Evolutionary conservation across 2,797 vertebrate species (phyloP).

Genomic region (Micropoecilia bifurca): DNA sequence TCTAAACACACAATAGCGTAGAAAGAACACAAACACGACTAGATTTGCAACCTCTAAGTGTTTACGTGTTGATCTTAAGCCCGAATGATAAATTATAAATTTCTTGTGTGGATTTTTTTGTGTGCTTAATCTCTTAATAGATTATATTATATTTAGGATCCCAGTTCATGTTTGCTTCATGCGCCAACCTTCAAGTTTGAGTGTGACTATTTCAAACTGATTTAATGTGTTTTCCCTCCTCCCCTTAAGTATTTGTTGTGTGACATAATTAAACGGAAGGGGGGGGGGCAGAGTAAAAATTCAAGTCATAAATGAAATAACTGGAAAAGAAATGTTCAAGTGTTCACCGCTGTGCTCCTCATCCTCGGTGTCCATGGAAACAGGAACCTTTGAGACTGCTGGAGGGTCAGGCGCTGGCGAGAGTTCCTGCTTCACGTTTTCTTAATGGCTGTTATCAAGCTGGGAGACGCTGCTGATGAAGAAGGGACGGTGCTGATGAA

Average conservation of each 20-base stretch:
- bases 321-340: background rate
- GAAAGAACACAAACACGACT: background rate
- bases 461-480: constrained; percentile 48
- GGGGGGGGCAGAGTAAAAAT: background rate
- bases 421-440: constrained; percentile 49
- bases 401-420: constrained; percentile 56
- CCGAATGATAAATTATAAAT: background rate
- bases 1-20: background rate
- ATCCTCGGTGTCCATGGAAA: constrained; percentile 72
- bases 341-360: constrained; percentile 33
- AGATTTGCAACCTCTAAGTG: background rate
- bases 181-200: background rate
- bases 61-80: background rate
- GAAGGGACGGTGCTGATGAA: constrained; percentile 30
- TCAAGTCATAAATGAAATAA: background rate
- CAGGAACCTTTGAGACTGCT: constrained; percentile 56
- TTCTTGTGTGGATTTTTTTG: background rate
- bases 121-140: background rate
- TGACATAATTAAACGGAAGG: background rate
- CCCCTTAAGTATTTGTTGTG: background rate
- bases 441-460: constrained; percentile 38
- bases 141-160: background rate
- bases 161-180: background rate
- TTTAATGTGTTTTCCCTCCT: too few relatives aligned
- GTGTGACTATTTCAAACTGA: background rate